Evolutionary conservation across 2,888 invertebrate genomes (phyloP), one percentile per base, ranked within the genome.

Genomic region (Chalcis sispes): DNA sequence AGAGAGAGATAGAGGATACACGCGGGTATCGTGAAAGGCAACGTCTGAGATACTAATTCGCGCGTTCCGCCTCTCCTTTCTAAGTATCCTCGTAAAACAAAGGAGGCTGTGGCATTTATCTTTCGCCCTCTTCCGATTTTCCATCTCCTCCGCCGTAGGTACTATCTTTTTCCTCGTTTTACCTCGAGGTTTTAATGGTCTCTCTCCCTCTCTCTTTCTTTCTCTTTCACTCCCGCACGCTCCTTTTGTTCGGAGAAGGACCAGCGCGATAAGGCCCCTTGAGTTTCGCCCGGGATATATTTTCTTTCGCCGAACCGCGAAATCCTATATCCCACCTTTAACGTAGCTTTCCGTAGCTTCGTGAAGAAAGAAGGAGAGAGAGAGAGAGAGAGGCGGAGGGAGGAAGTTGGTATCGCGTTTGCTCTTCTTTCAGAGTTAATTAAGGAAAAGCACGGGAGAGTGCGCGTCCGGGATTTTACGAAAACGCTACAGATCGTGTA

Each of bases 41-140:
- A 18, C 76, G 69, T 67, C 76, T 64, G 62, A 67, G 72, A 72
- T 72, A 76, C 76, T 76, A 76, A 76, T 76, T 72, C 67, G 54
- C 46, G 15, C 15, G 42, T 42, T 2, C 42, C 15, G 50, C 25
- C 23, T 64, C 54, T 61, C 74, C 74, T 65, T 64, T 69, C 65
- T 65, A 71, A 70, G 64, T 70, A 75, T 75, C 69, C 62, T 61
- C 66, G 66, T 76, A 71, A 76, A 76, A 76, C 76, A 72, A 76
- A 67, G 67, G 67, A 62, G 67, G 70, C 70, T 70, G 70, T 13
- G 10, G 70, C 70, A 75, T 75, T 75, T 71, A 75, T 75, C 75
- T 75, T 56, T 62, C 40, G 61, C 52, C 23, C 25, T 67, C 32
- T n/a, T 59, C 48, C 32, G 25, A 23, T n/a, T n/a, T n/a, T n/a